Evolutionary conservation across 2,113 vertebrate species (phyloP), one percentile per base, ranked within the genome.

Genomic region (Leucosticte australis): DNA sequence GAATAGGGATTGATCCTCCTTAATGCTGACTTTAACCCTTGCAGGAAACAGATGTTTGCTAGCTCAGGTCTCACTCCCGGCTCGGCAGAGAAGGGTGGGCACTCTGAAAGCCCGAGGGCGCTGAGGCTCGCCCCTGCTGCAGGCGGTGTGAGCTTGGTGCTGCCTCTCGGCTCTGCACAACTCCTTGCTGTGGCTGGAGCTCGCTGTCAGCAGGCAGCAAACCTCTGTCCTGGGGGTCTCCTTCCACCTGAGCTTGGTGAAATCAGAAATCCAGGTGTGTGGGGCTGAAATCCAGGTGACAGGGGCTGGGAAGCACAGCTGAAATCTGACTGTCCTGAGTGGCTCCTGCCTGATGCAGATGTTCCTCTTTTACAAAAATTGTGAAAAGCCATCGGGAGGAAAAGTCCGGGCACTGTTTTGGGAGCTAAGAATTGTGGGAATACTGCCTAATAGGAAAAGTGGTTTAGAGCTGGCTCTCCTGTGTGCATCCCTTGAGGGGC

Each of bases 391-490:
- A 28, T 24, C 46, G 35, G 37, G 64, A 92, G 21, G 35, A 55
- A 57, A 83, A 77, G 30, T 73, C 82, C 44, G 85, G 84, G 35
- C 39, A 13, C 67, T 94, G 63, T 77, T 95, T 95, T 91, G 87
- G 91, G 95, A 91, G 95, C 55, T 33, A 14, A 63, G 74, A 69
- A 70, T 83, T 86, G 68, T 91, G 75, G 79, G 65, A 95, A 82
- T 94, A 71, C 60, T 94, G 76, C 63, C 65, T 94, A 93, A 97
- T 37, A 70, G 69, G 57, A 76, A 33, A 93, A 94, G 35, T 64
- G 95, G 94, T 94, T 76, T 68, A 49, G 79, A 88, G 37, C 14
- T 14, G 73, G 37, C 70, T 49, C 33, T 82, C 46, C 76, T 53
- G 53, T 23, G 35, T 78, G 84, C 69, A 83, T 79, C 69, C 75